Conservation (phyloP, 2,113 vertebrate species). For the Puma concolor region DNA sequence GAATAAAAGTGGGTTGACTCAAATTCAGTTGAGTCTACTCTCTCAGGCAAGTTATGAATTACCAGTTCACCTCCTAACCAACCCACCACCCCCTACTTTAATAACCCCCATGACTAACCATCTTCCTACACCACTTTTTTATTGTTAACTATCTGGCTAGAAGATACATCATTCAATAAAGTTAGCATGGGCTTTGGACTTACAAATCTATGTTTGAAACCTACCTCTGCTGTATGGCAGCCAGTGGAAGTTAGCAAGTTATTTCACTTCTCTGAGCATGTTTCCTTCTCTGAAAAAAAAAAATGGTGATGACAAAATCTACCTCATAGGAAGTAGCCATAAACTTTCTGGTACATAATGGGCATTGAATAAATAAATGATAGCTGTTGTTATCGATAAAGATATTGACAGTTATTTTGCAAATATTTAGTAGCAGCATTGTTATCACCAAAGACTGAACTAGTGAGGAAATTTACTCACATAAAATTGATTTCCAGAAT, state of each 20-base stretch:
- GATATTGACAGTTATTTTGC: background rate
- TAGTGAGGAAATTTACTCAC: background rate
- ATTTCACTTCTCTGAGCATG: background rate
- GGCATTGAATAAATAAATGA: background rate
- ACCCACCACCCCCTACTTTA: fast-evolving
- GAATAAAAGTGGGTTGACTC: background rate
- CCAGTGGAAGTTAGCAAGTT: background rate
- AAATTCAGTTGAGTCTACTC: background rate
- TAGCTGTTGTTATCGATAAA: background rate
- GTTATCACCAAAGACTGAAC: background rate
- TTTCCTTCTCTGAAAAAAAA: background rate
- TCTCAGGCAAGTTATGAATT: background rate
- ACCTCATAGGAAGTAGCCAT: background rate
- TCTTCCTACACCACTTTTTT: no score
- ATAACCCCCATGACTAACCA: background rate
- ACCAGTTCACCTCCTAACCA: background rate
- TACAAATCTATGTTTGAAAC: background rate
- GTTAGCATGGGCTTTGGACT: background rate
- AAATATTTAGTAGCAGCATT: background rate
- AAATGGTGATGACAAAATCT: background rate
- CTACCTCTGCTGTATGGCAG: background rate
- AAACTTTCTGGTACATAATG: background rate
- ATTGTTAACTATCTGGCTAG: background rate
- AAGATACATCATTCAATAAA: background rate
- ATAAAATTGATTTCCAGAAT: background rate